These are phyloP conservation scores for Acleris literana DNA, from an alignment of 2,888 invertebrate species.

Conservation along the genomic window DNA sequence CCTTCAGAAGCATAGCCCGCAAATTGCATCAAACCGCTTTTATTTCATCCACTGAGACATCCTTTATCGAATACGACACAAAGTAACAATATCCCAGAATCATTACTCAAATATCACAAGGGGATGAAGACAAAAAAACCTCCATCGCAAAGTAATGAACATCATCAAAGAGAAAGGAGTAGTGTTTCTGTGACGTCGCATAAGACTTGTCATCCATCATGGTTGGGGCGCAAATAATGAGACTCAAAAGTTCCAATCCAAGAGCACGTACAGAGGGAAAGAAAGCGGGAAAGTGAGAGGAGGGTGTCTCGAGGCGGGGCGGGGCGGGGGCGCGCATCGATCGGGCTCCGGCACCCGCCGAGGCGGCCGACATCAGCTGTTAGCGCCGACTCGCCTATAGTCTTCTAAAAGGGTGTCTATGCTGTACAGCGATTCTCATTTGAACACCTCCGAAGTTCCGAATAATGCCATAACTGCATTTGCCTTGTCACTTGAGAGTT, in stretches of 20 bases:
- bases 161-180: slow-evolving; percentile 38
- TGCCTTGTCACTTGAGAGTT: slow-evolving; percentile 14
- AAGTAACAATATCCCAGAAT: slow-evolving; percentile 18
- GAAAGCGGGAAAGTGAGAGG: slow-evolving; percentile 77
- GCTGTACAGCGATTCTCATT: slow-evolving; percentile 37
- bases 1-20: too few species aligned
- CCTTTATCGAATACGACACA: neutral
- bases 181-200: slow-evolving; percentile 37
- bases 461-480: slow-evolving; percentile 37
- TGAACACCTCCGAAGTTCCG: slow-evolving; percentile 38
- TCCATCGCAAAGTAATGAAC: slow-evolving; percentile 32
- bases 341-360: slow-evolving; percentile 62
- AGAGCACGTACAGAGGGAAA: slow-evolving; percentile 56
- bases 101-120: slow-evolving; percentile 33
- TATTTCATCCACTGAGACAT: too few species aligned
- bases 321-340: slow-evolving; percentile 68
- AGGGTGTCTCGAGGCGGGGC: slow-evolving; percentile 58
- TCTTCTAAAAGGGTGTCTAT: slow-evolving; percentile 38
- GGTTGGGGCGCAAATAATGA: slow-evolving; percentile 35
- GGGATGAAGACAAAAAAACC: slow-evolving; percentile 25
- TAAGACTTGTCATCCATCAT: slow-evolving; percentile 36
- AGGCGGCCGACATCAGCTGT: slow-evolving; percentile 71
- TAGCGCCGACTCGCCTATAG: slow-evolving; percentile 49
- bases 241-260: slow-evolving; percentile 36
- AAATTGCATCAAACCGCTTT: too few species aligned